Evolutionary conservation across 1,140 invertebrate species (phyloP).

Genomic region (Sminthurides bifidus): DNA sequence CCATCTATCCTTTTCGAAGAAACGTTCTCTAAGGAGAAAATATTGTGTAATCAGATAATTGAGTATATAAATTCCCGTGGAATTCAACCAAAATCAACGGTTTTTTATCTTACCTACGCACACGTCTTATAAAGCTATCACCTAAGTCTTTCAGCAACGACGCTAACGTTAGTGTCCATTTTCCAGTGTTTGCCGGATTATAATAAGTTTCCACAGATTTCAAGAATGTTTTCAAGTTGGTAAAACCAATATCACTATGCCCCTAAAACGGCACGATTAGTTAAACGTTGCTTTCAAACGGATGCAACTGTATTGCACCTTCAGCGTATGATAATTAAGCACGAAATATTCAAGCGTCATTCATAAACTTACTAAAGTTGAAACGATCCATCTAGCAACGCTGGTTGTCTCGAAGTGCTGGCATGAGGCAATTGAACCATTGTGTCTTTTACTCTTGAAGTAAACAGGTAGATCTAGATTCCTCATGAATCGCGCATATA

Average conservation of each 20-base stretch:
- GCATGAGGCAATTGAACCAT: constrained; percentile 34
- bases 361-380: constrained; percentile 45
- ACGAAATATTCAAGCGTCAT: neutral
- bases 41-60: constrained; percentile 5
- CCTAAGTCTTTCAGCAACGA: constrained; percentile 51
- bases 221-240: constrained; percentile 66
- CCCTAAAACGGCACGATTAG: too few relatives aligned
- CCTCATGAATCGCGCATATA: constrained; percentile 67
- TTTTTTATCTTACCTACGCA: constrained; percentile 41
- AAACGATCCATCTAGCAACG: constrained; percentile 57
- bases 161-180: constrained; percentile 55
- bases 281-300: too few relatives aligned
- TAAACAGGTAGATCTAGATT: constrained; percentile 62
- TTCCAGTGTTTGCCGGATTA: constrained; percentile 75
- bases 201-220: constrained; percentile 74
- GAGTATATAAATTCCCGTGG: neutral
- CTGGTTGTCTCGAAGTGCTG: constrained; percentile 45
- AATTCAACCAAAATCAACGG: neutral
- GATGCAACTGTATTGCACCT: too few relatives aligned
- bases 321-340: neutral
- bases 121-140: constrained; percentile 45
- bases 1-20: constrained; percentile 48
- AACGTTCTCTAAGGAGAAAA: constrained; percentile 46
- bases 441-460: constrained; percentile 46
- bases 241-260: neutral